Conservation (phyloP, 2,888 invertebrate species). For the Acronicta alni region DNA sequence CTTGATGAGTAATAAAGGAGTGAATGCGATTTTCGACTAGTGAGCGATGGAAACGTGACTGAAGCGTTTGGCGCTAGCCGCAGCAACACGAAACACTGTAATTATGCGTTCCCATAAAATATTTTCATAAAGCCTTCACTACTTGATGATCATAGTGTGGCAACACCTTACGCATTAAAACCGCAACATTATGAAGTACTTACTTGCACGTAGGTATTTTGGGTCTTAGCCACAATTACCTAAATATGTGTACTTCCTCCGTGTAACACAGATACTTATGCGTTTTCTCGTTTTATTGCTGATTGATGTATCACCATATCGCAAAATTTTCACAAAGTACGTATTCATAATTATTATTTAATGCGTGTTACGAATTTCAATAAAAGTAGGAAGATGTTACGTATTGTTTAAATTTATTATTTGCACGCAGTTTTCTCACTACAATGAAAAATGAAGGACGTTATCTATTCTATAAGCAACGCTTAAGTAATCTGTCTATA, state of each 20-base stretch:
- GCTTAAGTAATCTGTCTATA: too few relatives aligned
- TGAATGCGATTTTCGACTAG: slow-evolving; percentile 71
- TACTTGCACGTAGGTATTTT: slow-evolving; percentile 27
- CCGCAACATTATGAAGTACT: slow-evolving; percentile 58
- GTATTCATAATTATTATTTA: too few relatives aligned
- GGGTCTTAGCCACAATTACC: slow-evolving; percentile 15
- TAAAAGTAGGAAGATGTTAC: too few relatives aligned
- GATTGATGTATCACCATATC: too few relatives aligned
- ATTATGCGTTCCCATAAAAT: slow-evolving; percentile 74
- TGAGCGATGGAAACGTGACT: slow-evolving; percentile 72
- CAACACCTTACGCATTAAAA: slow-evolving; percentile 49
- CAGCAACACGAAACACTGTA: slow-evolving; percentile 62
- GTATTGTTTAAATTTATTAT: too few relatives aligned
- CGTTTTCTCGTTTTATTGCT: too few relatives aligned
- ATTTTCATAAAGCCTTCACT: slow-evolving; percentile 54
- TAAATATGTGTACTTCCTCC: too few relatives aligned
- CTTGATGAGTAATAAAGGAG: slow-evolving; percentile 72
- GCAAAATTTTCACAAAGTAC: too few relatives aligned
- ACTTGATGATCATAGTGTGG: slow-evolving; percentile 47
- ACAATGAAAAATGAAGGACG: too few relatives aligned
- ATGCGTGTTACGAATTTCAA: too few relatives aligned
- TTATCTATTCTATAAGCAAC: too few relatives aligned
- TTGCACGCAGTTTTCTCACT: too few relatives aligned
- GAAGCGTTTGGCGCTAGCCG: slow-evolving; percentile 69
- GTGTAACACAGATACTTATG: background rate